Percentiles rank a stretch among this genome's conserved stretches.
These are phyloP conservation scores for Poeciliopsis turrubarensis DNA, from an alignment of 2,113 vertebrate species.

Conservation along the genomic window DNA sequence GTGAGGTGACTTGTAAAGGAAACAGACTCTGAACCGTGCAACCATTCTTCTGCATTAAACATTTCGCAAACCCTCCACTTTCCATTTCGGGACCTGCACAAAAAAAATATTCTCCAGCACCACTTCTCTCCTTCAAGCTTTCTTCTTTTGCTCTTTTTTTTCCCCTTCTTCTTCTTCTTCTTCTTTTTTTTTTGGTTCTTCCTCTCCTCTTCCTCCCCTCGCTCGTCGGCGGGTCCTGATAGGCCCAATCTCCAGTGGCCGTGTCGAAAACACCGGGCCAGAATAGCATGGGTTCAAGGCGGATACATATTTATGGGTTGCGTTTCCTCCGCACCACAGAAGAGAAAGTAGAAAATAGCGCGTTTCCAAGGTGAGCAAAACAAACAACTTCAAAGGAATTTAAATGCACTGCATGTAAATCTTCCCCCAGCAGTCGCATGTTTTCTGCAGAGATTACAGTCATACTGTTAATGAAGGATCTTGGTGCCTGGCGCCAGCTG, in stretches of 20 bases:
- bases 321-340: constrained; percentile 69
- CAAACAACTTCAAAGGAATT: constrained; percentile 81
- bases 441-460: constrained; percentile 58
- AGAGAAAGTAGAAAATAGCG: constrained; percentile 74
- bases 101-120: constrained; percentile 52
- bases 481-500: constrained; percentile 51
- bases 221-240: constrained; percentile 54
- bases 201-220: neutral
- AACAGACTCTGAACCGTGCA: constrained; percentile 50
- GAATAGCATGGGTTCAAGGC: constrained; percentile 71
- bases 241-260: constrained; percentile 71
- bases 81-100: constrained; percentile 48
- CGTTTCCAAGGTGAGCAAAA: constrained; percentile 79
- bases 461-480: constrained; percentile 65
- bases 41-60: constrained; percentile 63
- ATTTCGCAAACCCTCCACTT: constrained; percentile 50
- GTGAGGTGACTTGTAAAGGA: constrained; percentile 59
- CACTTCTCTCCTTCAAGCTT: neutral
- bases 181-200: neutral
- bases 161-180: neutral
- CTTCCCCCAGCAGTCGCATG: constrained; percentile 54
- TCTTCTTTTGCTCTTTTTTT: constrained; percentile 4
- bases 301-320: constrained; percentile 79
- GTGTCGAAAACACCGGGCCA: constrained; percentile 71
- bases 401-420: constrained; percentile 74